These are phyloP conservation scores for Macrosoma leucophasiata DNA, from an alignment of 2,888 invertebrate species.

Conservation along the genomic window DNA sequence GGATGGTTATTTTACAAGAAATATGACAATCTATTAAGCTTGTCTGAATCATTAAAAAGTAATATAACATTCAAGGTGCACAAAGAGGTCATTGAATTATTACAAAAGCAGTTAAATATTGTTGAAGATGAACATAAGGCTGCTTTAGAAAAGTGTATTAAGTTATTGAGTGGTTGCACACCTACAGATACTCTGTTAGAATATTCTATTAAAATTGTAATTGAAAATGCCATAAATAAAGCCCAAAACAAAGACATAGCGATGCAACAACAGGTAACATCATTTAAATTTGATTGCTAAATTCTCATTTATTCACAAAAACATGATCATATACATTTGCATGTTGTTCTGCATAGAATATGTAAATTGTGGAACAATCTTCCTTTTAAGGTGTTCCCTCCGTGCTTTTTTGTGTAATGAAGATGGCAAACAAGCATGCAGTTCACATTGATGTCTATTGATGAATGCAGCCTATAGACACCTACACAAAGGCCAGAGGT, in stretches of 20 bases:
- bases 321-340: no score
- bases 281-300: no score
- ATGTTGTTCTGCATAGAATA: no score
- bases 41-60: conserved; percentile 39
- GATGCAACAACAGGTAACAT: conserved; percentile 73
- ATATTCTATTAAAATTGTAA: conserved; percentile 60
- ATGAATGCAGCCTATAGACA: no score
- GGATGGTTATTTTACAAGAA: conserved; percentile 82
- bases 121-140: conserved; percentile 34
- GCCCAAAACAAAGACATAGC: conserved; percentile 75
- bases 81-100: conserved; percentile 43
- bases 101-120: conserved; percentile 36
- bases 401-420: no score
- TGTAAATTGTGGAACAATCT: no score
- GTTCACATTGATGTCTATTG: no score
- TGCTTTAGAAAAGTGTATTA: conserved; percentile 37
- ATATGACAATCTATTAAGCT: conserved; percentile 63
- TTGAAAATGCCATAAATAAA: conserved; percentile 73
- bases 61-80: conserved; percentile 40
- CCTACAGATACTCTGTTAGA: conserved; percentile 44
- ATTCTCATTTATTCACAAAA: no score
- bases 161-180: conserved; percentile 33
- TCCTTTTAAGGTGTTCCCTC: no score
- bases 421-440: no score
- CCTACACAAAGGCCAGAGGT: no score